Evolutionary conservation across 2,113 vertebrate genomes (phyloP), one percentile per base, ranked within the genome.

Genomic region (Campylomormyrus tamandua): DNA sequence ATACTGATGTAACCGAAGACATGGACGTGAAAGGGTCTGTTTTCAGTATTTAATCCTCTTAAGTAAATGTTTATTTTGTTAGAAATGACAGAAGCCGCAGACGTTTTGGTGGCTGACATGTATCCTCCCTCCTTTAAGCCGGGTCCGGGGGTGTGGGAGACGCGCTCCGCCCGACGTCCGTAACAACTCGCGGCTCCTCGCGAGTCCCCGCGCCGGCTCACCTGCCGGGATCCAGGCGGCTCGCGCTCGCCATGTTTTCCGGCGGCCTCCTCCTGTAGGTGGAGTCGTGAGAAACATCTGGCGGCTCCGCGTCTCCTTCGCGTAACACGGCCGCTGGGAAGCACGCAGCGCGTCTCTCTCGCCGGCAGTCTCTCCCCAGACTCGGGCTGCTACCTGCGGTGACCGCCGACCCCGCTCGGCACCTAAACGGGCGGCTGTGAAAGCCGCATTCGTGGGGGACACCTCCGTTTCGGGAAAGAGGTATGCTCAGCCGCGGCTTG

Each of bases 231-330:
- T 77, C 58, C 49, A 6, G 52, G 39, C 46, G 13, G 24, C 50
- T 56, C 77, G 74, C n/a, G 53, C 49, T 58, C 66, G 91, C 91
- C 87, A 90, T 91, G 15, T 49, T 87, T 56, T 74, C 85, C 31
- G 53, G 53, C 42, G 17, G 35, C 80, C 91, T 39, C 74, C 74
- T 80, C 74, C 74, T 52, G 45, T 89, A 92, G 92, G 89, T 89
- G 92, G 92, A 90, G 91, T 90, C 83, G 24, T 49, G 56, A 83
- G 27, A 49, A 80, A 87, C 89, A 86, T 21, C 87, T 39, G 80
- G 89, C 70, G 70, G 50, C 53, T 77, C 90, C 56, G 49, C 21
- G 35, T 58, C 80, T 58, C 52, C 89, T 45, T 77, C 17, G 50
- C 53, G 13, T 27, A 49, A 39, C 52, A 24, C 80, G 62, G 62